phyloP scores from a whole-genome alignment of 2,797 vertebrate species.

The Geotrypetes seraphini region DNA sequence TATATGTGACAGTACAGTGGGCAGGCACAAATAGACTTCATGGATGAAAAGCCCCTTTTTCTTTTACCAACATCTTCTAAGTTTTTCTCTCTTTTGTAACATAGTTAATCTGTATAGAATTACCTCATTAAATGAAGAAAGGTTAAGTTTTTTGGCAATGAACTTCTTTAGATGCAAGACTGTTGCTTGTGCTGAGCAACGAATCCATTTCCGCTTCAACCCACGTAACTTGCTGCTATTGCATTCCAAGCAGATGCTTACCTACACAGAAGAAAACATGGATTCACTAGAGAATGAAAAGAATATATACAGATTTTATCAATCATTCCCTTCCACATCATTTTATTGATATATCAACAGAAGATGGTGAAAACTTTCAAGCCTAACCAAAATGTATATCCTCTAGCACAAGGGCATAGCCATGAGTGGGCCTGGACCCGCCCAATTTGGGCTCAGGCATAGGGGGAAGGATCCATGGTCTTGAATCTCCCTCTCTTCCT shows the following conservation, averaged over 20 bases:
- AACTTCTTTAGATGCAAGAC: conserved; percentile 98
- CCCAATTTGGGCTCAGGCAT: too few species aligned
- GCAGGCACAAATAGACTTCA: too few species aligned
- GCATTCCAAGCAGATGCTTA: conserved; percentile 97
- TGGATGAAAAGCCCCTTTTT: too few species aligned
- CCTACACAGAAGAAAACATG: conserved; percentile 51
- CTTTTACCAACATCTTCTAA: too few species aligned
- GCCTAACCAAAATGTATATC: neutral
- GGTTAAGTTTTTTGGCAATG: conserved; percentile 98
- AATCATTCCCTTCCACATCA: neutral
- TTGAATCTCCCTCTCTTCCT: too few species aligned
- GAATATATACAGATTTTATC: neutral
- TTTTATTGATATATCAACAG: neutral
- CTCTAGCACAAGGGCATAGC: too few species aligned
- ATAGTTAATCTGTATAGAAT: too few species aligned
- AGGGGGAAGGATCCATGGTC: too few species aligned
- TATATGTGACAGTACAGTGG: too few species aligned
- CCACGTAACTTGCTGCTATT: conserved; percentile 96
- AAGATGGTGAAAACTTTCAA: too few species aligned
- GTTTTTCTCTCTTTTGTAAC: too few species aligned
- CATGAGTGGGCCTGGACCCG: too few species aligned
- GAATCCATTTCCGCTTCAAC: conserved; percentile 95
- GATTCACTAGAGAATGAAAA: neutral
- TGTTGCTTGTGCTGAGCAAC: conserved; percentile 94
- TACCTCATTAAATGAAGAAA: conserved; percentile 98